These are phyloP conservation scores for Danio kyathit DNA, from an alignment of 2,797 vertebrate species.

Conservation along the genomic window DNA sequence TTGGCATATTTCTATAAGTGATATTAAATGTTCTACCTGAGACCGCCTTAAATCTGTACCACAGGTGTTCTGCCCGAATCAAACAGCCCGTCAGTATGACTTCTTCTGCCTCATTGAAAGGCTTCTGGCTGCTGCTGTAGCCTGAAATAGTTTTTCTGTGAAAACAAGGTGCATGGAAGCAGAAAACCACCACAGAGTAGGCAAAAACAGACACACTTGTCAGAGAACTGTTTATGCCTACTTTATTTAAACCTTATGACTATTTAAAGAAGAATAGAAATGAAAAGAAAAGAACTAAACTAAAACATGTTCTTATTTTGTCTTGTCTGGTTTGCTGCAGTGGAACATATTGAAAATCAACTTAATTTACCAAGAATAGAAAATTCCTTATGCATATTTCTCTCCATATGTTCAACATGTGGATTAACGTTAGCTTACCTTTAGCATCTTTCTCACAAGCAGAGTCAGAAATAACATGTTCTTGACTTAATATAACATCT, in stretches of 20 bases:
- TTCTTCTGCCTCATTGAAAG: conserved; percentile 27
- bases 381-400: not conserved
- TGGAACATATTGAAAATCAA: not conserved
- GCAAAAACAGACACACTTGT: not conserved
- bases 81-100: conserved; percentile 6
- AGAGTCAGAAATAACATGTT: not conserved
- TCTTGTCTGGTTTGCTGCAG: not conserved
- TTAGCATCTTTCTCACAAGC: not conserved
- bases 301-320: not conserved
- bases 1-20: not conserved
- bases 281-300: not conserved
- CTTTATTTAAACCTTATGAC: not conserved
- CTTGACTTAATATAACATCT: not conserved
- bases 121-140: conserved; percentile 2
- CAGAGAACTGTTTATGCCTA: not conserved
- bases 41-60: not conserved
- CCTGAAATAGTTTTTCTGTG: not conserved
- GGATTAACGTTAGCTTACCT: no score
- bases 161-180: not conserved
- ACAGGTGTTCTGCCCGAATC: not conserved
- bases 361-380: not conserved
- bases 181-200: not conserved
- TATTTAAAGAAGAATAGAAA: no score
- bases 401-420: no score
- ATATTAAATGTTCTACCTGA: not conserved